Evolutionary conservation across 2,888 invertebrate species (phyloP).

Genomic region (Drosophila eohydei): DNA sequence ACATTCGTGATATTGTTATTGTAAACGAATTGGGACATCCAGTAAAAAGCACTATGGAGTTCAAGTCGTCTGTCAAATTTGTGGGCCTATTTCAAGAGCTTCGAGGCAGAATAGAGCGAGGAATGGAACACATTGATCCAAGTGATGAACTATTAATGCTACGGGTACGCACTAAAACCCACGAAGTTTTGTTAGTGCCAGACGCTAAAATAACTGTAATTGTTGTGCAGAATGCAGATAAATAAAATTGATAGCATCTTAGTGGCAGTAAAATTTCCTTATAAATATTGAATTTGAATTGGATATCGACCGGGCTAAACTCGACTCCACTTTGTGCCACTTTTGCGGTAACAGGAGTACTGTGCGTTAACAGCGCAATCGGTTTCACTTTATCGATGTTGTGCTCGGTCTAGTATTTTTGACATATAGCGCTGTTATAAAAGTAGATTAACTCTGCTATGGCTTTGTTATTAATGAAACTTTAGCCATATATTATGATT

Average conservation of each 20-base stretch:
- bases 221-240: slow-evolving; percentile 81
- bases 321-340: neutral
- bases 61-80: slow-evolving; percentile 70
- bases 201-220: slow-evolving; percentile 83
- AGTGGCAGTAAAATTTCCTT: neutral
- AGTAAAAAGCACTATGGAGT: slow-evolving; percentile 80
- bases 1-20: slow-evolving; percentile 80
- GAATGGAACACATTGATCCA: slow-evolving; percentile 76
- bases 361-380: slow-evolving; percentile 14
- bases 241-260: slow-evolving; percentile 52
- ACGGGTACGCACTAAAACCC: slow-evolving; percentile 78
- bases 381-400: slow-evolving; percentile 10
- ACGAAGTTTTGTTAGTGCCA: slow-evolving; percentile 81
- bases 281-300: neutral
- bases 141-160: slow-evolving; percentile 80
- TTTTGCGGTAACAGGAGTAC: slow-evolving; percentile 6
- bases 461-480: neutral
- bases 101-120: slow-evolving; percentile 76
- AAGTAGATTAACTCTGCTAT: slow-evolving; percentile 1
- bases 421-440: slow-evolving; percentile 7
- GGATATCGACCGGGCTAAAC: neutral
- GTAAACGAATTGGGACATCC: slow-evolving; percentile 82
- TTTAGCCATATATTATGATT: neutral
- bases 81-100: slow-evolving; percentile 81
- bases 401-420: slow-evolving; percentile 13